Evolutionary conservation across 2,888 invertebrate genomes (phyloP), one percentile per base, ranked within the genome.

Genomic region (Drosophila lacicola): DNA sequence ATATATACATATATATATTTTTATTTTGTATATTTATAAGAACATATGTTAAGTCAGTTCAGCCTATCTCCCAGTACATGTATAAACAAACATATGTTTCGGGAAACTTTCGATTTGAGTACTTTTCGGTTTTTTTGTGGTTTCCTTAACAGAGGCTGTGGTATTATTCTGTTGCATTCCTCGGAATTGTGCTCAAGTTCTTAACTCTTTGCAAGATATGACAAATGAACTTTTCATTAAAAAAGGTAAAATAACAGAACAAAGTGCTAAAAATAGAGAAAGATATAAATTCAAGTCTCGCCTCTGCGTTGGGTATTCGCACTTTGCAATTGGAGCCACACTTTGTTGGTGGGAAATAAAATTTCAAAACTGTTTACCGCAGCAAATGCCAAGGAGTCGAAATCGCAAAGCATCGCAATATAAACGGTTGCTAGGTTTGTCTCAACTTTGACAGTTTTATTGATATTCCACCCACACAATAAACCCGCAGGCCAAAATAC

Each of bases 381-480:
- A 76, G 47, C 56, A 77, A 72, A 72, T 47, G 21, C 37, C 54
- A 63, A 47, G 29, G 17, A 50, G 34, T 68, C 55, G 21, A 51
- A 41, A 39, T 13, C 53, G 65, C 62, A 49, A 29, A 36, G 47
- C 54, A 42, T 29, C 11, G 51, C 13, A 46, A 44, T 45, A 9
- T 37, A 50, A 44, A 21, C 39, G 53, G 49, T 36, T 65, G 54
- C 44, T 42, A 73, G 77, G 74, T 69, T 69, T 70, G 58, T 63
- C 51, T 50, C 34, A 53, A 57, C 82, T 67, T 64, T 67, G 86
- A 80, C 82, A 87, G 47, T 85, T 82, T 82, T 82, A 87, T 82
- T 75, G 80, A 79, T 70, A 75, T 74, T 64, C 56, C 63, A 42
- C 11, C 25, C 71, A 60, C 42, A 70, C 29, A 41, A 25, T 39